Percentiles rank a stretch among this genome's conserved stretches.
These are phyloP conservation scores for Phoeniculus purpureus DNA, from an alignment of 2,797 vertebrate species.

Conservation along the genomic window DNA sequence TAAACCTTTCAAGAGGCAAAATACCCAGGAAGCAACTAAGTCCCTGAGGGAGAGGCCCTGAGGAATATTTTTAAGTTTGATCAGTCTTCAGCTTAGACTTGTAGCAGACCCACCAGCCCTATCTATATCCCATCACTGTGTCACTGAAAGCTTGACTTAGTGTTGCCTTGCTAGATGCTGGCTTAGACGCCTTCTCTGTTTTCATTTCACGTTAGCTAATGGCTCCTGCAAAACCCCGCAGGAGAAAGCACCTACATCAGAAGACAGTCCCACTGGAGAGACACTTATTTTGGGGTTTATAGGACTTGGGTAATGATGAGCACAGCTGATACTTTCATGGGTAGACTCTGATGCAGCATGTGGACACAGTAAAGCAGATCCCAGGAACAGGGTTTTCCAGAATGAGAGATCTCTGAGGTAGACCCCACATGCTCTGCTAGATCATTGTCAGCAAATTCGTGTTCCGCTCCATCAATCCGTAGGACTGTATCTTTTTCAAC, in stretches of 20 bases:
- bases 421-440: not conserved
- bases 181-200: not conserved
- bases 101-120: not conserved
- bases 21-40: not conserved
- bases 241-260: not conserved
- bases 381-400: not conserved
- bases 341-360: not conserved
- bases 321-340: not conserved
- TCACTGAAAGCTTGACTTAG: not conserved
- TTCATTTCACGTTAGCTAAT: not conserved
- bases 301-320: not conserved
- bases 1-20: not conserved
- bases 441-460: not conserved
- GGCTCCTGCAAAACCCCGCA: not conserved
- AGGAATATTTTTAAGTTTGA: not conserved
- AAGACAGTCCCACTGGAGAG: not conserved
- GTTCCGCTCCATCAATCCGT: rapidly evolving
- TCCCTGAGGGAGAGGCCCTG: not conserved
- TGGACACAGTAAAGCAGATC: rapidly evolving
- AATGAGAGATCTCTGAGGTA: not conserved
- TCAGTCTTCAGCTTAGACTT: not conserved
- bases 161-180: rapidly evolving
- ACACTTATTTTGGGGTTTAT: not conserved
- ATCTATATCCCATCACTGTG: not conserved
- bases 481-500: not conserved